Evolutionary conservation across 2,888 invertebrate genomes (phyloP), one percentile per base, ranked within the genome.

Genomic region (Cotesia congregata): DNA sequence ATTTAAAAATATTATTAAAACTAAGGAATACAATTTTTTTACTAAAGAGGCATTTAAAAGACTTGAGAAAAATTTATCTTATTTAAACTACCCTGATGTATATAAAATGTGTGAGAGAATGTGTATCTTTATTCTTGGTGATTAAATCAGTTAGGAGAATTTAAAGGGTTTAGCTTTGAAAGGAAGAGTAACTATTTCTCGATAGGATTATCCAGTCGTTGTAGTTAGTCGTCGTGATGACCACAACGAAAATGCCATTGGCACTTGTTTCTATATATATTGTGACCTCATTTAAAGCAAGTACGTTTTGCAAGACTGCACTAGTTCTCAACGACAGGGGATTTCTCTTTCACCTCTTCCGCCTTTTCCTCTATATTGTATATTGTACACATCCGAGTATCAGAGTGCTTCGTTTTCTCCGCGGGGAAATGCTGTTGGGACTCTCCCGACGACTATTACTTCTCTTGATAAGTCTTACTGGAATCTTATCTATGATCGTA

Each of bases 161-260:
- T 30, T 17, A 30, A 65, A 70, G 77, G 88, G 86, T 90, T 90
- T 90, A 85, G 90, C 85, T 88, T 30, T 30, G 30, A 30, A 30
- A 30, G 86, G 86, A 87, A 88, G 90, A 88, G 65, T 78, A 69
- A 78, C 77, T 79, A 78, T 81, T 80, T 80, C 79, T 75, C 72
- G 76, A 81, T 82, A 77, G 80, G 79, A 79, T 82, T 80, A 82
- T 79, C 73, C 69, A 62, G 40, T 50, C 7, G 30, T 3, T 30
- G 30, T 30, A 3, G 30, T 30, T 30, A 30, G 30, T 30, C 12
- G 75, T 62, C 71, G 80, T 60, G 64, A 72, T 77, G 74, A 62
- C 73, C 73, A 71, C 71, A 70, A 67, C 68, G 69, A 40, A 70
- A 75, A 71, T 76, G 50, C 75, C 78, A 75, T 72, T 68, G 70